A percentile compares a stretch with the other conserved stretches of the same genome.
These are phyloP conservation scores for Melanocharis versteri DNA, from an alignment of 2,113 vertebrate species.

Conservation along the genomic window DNA sequence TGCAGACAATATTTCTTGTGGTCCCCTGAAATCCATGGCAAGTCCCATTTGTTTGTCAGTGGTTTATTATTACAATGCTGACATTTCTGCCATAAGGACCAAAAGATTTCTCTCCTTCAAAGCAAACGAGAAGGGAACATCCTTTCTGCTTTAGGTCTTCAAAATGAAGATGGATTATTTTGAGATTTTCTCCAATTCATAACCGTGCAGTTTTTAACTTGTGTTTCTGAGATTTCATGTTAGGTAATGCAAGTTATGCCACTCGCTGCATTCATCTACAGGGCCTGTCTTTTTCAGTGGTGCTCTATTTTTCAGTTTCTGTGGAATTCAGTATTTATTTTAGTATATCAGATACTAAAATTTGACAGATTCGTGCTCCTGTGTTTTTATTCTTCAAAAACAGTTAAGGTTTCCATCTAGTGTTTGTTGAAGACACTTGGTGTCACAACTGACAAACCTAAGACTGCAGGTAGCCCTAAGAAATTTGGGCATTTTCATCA, in stretches of 20 bases:
- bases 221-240: neutral
- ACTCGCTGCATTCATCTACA: neutral
- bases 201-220: neutral
- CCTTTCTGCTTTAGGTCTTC: neutral
- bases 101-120: neutral
- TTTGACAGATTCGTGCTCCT: neutral
- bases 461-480: neutral
- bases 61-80: neutral
- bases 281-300: neutral
- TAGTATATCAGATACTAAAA: neutral
- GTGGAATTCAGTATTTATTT: neutral
- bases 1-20: neutral
- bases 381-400: neutral
- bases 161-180: neutral
- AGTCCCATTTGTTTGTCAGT: neutral
- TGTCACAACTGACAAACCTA: neutral
- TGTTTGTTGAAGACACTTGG: neutral
- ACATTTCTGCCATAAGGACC: neutral
- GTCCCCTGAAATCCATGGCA: neutral
- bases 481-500: neutral
- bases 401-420: slow-evolving; percentile 53
- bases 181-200: neutral
- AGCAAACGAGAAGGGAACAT: neutral
- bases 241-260: neutral
- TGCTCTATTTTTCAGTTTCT: neutral